Percentiles rank a stretch among this genome's conserved stretches.
Conservation (phyloP, 2,797 vertebrate species). For the Tragelaphus oryx region DNA sequence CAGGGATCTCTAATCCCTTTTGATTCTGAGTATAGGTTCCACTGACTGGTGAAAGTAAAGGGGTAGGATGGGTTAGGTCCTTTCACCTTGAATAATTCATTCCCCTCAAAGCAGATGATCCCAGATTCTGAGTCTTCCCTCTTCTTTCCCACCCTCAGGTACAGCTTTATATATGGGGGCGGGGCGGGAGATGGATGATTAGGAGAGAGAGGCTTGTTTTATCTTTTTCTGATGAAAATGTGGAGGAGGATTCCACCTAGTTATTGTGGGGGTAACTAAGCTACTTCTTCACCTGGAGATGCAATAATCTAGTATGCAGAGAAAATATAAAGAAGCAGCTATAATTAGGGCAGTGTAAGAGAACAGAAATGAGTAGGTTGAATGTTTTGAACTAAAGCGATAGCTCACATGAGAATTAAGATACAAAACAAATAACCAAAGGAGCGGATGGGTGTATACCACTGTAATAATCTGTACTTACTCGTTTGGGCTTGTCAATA, state of each 20-base stretch:
- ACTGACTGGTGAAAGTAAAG: not conserved
- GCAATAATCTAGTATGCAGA: not conserved
- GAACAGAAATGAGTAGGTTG: not conserved
- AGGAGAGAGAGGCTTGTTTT: not conserved
- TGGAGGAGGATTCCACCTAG: not conserved
- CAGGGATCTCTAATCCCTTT: not conserved
- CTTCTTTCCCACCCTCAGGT: not conserved
- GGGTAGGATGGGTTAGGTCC: not conserved
- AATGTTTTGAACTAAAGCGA: not conserved
- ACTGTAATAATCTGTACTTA: not conserved
- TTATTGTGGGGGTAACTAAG: not conserved
- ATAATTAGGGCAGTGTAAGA: not conserved
- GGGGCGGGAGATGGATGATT: accelerated
- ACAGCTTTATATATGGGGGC: not conserved
- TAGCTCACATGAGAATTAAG: not conserved
- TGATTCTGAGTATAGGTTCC: not conserved
- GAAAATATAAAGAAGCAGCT: not conserved
- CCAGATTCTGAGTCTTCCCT: not conserved
- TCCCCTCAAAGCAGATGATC: not conserved
- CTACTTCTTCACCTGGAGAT: not conserved
- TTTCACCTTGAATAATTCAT: not conserved
- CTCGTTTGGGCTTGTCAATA: not conserved
- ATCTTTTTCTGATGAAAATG: not conserved
- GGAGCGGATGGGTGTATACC: accelerated
- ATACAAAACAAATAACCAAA: slow-evolving; percentile 9